Evolutionary conservation across 2,797 vertebrate species (phyloP), one percentile per base, ranked within the genome.

Genomic region (Pangasius macronema): DNA sequence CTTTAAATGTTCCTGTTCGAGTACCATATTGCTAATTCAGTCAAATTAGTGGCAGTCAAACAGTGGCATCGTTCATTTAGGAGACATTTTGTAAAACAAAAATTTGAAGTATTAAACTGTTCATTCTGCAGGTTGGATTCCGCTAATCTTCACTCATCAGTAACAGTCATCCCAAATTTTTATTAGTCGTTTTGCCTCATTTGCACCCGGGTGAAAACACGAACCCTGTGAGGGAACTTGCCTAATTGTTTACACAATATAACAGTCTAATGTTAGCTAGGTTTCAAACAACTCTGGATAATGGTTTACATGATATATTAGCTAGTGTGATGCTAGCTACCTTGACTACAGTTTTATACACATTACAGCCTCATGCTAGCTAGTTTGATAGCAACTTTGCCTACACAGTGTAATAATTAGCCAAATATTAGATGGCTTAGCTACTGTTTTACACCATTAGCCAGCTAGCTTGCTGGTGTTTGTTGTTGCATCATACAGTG

Each of bases 261-360:
- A 70, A 55, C 30, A 70, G 82, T 70, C 30, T 70, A 39, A 84
- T 68, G 20, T 70, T 84, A 55, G 82, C 82, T 84, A 84, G n/a
- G 82, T 72, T 55, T 72, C 30, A 24, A 39, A 53, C 11, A 4
- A 83, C 49, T 14, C 49, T 55, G 33, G 65, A 49, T 70, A 70
- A 84, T 2, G 67, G 67, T 84, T 84, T 72, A 84, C 83, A 84
- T 22, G 57, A n/a, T 27, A 57, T 7, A 61, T 2, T 61, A 39
- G 79, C 36, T 81, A 61, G 79, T 9, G 79, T 42, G 22, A 42
- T 8, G 36, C 61, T 72, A 84, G 51, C 61, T 83, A 51, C 10
- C 63, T 36, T 39, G 30, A 79, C 75, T 76, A 27, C 73, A 76
- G 27, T 76, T 76, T 76, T 76, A 51, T 61, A 39, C 24, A 82